A percentile compares a stretch with the other conserved stretches of the same genome.
Conservation (phyloP, 2,888 invertebrate genomes). For the Perithous albicinctus region DNA sequence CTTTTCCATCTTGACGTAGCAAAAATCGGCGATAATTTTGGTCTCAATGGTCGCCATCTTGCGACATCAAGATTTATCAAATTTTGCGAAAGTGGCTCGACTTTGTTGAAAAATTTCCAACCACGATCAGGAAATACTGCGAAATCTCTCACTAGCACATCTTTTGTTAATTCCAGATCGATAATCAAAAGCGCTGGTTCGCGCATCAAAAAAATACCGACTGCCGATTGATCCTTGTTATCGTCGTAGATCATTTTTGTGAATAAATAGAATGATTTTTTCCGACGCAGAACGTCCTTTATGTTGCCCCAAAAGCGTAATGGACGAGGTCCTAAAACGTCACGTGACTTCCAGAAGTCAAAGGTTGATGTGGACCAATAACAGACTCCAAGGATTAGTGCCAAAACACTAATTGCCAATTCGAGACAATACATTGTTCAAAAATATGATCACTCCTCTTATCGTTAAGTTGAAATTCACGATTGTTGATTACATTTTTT, state of each 20-base stretch:
- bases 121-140: conserved; percentile 71
- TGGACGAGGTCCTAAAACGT: conserved; percentile 81
- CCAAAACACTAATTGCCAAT: too few relatives aligned
- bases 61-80: conserved; percentile 80
- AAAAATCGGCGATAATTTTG: conserved; percentile 84
- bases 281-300: too few relatives aligned
- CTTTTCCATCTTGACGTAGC: conserved; percentile 85
- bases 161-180: conserved; percentile 72
- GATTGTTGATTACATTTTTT: too few relatives aligned
- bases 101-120: conserved; percentile 40
- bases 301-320: conserved; percentile 79
- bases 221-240: conserved; percentile 65
- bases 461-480: too few relatives aligned
- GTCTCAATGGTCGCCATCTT: conserved; percentile 84
- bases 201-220: conserved; percentile 69
- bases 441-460: too few relatives aligned
- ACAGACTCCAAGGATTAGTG: conserved; percentile 37
- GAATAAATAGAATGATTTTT: conserved; percentile 63
- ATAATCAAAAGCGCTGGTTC: conserved; percentile 70
- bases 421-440: too few relatives aligned
- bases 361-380: conserved; percentile 80
- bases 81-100: conserved; percentile 80
- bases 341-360: conserved; percentile 81
- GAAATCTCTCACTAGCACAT: conserved; percentile 73
- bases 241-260: conserved; percentile 66